These are phyloP conservation scores for Alviniconcha strummeri DNA, from an alignment of 2,888 invertebrate genomes.

Conservation along the genomic window DNA sequence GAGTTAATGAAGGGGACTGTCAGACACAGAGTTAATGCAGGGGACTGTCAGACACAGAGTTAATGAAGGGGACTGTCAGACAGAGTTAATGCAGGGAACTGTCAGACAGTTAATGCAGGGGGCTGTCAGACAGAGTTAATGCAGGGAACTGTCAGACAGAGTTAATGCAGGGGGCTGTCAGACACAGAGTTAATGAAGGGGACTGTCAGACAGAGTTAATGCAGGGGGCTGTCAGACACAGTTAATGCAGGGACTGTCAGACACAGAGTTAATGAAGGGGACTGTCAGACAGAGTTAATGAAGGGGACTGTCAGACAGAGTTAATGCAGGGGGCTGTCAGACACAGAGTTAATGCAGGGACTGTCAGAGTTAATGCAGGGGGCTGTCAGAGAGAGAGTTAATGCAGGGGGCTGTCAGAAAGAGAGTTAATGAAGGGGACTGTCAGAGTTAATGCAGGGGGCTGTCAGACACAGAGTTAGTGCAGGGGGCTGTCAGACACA, in stretches of 20 bases:
- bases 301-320: neutral
- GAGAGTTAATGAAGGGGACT: neutral
- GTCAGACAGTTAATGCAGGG: neutral
- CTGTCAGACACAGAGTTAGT: neutral
- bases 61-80: neutral
- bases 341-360: neutral
- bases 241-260: neutral
- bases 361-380: neutral
- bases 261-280: neutral
- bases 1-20: neutral
- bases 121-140: neutral
- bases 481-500: neutral
- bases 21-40: neutral
- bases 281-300: neutral
- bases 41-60: neutral
- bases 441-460: too few relatives aligned
- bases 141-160: neutral
- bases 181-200: neutral
- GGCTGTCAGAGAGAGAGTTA: neutral
- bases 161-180: neutral
- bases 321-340: too few relatives aligned
- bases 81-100: neutral
- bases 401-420: neutral
- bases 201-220: neutral
- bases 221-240: neutral